Conservation (phyloP, 2,113 vertebrate genomes). For the Eubucco bourcierii region DNA sequence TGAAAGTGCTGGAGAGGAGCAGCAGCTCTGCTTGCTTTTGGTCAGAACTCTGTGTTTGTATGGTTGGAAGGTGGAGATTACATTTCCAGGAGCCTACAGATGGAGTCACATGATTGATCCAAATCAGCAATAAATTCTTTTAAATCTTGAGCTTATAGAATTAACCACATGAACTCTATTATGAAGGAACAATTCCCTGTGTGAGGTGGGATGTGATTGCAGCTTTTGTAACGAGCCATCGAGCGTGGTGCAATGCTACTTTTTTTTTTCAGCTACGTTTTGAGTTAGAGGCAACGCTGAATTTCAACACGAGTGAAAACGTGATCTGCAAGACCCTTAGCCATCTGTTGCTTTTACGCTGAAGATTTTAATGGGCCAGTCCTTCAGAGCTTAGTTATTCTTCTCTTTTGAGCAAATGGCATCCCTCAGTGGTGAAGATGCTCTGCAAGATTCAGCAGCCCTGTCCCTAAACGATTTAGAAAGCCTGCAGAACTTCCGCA, state of each 20-base stretch:
- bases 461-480: background rate
- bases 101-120: conserved; percentile 32
- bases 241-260: background rate
- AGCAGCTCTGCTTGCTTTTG: background rate
- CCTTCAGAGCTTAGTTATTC: background rate
- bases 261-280: background rate
- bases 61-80: conserved; percentile 8
- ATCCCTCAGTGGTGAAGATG: background rate
- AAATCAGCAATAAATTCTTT: conserved; percentile 34
- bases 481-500: background rate
- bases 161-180: conserved; percentile 43
- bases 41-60: background rate
- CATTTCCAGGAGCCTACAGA: background rate
- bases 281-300: background rate
- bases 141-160: conserved; percentile 36
- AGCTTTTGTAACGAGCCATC: conserved; percentile 13
- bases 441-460: background rate
- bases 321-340: background rate
- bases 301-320: background rate
- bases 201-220: background rate
- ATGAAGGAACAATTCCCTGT: background rate
- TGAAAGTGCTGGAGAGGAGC: background rate
- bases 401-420: conserved; percentile 2
- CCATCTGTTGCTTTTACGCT: background rate
- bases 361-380: background rate